Evolutionary conservation across 1,140 invertebrate species (phyloP).

Genomic region (Nomia melanderi): DNA sequence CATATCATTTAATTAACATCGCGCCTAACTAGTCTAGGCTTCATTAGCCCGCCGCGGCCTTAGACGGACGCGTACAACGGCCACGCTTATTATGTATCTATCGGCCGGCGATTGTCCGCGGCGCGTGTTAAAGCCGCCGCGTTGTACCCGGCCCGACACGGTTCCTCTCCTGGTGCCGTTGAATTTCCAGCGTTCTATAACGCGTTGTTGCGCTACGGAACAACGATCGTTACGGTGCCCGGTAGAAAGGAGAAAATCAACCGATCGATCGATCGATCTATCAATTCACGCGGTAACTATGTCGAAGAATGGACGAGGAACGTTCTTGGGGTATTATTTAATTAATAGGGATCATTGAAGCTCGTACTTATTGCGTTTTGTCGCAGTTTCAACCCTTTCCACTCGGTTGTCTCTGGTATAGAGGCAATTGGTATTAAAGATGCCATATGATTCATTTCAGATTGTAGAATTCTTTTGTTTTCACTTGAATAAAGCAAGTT

Average conservation of each 20-base stretch:
- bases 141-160: slow-evolving; percentile 76
- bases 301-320: too few species aligned
- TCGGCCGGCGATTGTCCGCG: slow-evolving; percentile 75
- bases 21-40: slow-evolving; percentile 76
- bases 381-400: too few species aligned
- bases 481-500: too few species aligned
- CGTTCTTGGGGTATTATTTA: neutral
- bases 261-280: slow-evolving; percentile 50
- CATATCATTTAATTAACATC: slow-evolving; percentile 82
- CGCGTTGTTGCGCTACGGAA: slow-evolving; percentile 29
- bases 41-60: slow-evolving; percentile 76
- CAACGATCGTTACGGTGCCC: slow-evolving; percentile 24
- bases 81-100: slow-evolving; percentile 77
- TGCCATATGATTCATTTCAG: too few species aligned
- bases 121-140: slow-evolving; percentile 74
- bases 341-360: too few species aligned
- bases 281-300: neutral
- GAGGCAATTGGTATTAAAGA: too few species aligned
- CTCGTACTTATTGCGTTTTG: too few species aligned
- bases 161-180: slow-evolving; percentile 72
- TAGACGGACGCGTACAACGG: slow-evolving; percentile 67
- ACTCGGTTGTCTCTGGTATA: too few species aligned
- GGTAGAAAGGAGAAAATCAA: slow-evolving; percentile 47
- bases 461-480: too few species aligned
- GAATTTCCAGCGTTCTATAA: slow-evolving; percentile 76